Percentiles rank a stretch among this genome's conserved stretches.
Evolutionary conservation across 2,113 vertebrate species (phyloP).

Genomic region (Brachyhypopomus gauderio): DNA sequence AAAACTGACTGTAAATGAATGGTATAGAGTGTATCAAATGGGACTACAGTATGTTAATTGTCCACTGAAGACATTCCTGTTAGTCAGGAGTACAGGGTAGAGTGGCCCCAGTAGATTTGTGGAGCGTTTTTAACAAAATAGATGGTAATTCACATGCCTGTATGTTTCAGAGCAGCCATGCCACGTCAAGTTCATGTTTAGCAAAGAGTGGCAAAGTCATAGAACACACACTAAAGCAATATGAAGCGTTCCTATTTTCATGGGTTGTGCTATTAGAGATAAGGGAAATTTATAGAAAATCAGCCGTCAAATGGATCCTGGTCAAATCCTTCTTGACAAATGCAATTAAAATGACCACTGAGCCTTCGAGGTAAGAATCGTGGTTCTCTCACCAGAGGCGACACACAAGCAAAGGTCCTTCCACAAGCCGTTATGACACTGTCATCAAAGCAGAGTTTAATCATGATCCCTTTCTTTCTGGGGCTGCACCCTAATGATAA

Average conservation of each 20-base stretch:
- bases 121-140: too few relatives aligned
- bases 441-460: neutral
- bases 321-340: constrained; percentile 36
- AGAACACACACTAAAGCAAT: neutral
- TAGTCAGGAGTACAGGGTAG: too few relatives aligned
- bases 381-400: neutral
- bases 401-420: constrained; percentile 23
- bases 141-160: too few relatives aligned
- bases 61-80: too few relatives aligned
- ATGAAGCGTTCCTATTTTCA: neutral
- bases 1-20: too few relatives aligned
- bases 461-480: neutral
- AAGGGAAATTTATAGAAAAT: constrained; percentile 8
- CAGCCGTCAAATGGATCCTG: constrained; percentile 1
- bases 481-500: constrained; percentile 39
- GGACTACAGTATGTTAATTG: too few relatives aligned
- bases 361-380: constrained; percentile 49
- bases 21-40: too few relatives aligned
- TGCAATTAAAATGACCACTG: constrained; percentile 55
- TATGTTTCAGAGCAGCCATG: too few relatives aligned
- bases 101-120: too few relatives aligned
- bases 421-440: neutral
- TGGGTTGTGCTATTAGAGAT: constrained; percentile 2
- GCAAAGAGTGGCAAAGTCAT: too few relatives aligned
- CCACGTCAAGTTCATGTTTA: too few relatives aligned